Conservation (phyloP, 1,140 invertebrate genomes). For the Drosophila bocqueti region DNA sequence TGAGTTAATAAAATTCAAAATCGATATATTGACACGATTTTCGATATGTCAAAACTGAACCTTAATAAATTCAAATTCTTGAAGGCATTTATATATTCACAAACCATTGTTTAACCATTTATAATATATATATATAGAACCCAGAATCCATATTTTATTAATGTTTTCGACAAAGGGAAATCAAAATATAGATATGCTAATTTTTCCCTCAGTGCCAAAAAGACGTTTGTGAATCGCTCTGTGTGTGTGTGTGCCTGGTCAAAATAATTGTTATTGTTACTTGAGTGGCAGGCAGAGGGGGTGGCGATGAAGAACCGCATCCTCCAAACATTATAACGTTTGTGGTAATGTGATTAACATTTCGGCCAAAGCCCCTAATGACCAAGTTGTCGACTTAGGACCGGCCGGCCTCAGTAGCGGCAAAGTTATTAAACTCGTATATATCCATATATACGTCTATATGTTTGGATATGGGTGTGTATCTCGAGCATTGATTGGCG, state of each 20-base stretch:
- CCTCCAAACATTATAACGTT: conserved; percentile 77
- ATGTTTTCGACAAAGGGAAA: too few relatives aligned
- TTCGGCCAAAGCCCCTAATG: conserved; percentile 72
- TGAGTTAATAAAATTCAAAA: neutral
- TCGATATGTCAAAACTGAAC: neutral
- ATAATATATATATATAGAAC: too few relatives aligned
- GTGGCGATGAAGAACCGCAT: conserved; percentile 38
- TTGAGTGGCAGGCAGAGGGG: conserved; percentile 45
- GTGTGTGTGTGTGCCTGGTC: conserved; percentile 34
- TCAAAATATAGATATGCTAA: neutral
- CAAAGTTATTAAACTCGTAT: conserved; percentile 76
- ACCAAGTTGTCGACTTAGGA: conserved; percentile 60
- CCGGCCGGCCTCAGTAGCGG: conserved; percentile 15
- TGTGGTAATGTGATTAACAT: conserved; percentile 83
- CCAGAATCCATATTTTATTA: too few relatives aligned
- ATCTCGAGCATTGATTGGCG: conserved; percentile 65
- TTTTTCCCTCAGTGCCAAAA: conserved; percentile 14
- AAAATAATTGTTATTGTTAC: conserved; percentile 82
- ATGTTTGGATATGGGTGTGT: neutral
- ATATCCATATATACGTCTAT: conserved; percentile 7
- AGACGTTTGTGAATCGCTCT: conserved; percentile 3
- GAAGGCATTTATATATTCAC: too few relatives aligned
- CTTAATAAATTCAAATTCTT: too few relatives aligned
- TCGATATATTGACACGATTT: neutral
- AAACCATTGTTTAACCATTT: too few relatives aligned